Base-by-base conservation (phyloP, 2,113 vertebrate species). In the Saccopteryx leptura region DNA sequence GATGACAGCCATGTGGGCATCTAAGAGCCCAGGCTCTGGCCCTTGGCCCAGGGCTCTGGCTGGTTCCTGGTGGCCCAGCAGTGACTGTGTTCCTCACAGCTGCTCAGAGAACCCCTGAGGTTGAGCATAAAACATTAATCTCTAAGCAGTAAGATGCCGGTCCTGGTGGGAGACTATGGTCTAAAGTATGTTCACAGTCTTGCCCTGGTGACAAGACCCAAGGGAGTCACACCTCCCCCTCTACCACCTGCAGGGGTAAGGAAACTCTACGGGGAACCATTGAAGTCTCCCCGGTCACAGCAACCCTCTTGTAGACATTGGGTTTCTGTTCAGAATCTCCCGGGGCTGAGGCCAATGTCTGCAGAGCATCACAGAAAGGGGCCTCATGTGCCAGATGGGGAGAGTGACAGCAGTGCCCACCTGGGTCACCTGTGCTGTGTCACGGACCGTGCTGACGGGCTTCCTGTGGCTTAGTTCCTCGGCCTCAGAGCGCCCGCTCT, bases 101-200 rank as follows among this genome's bases (percentile, higher is more conserved):
- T 21, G 23, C 65, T 93, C 75, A 95, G 52, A 83, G 75, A 93
- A 23, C 65, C 96, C 95, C 93, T 80, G 94, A 90, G 86, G 97
- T 66, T 56, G 79, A 61, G 39, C 79, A 97, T 97, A 60, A 96
- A 94, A 93, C 83, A 96, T 69, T 93, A 28, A 88, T 94, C 63
- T 90, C 74, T 58, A 31, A 85, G 78, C 14, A 71, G 23, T 52
- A 26, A 82, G 85, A 74, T 0, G 1, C 24, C 33, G 78, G 95
- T 78, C 33, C 79, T 54, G 9, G 75, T 0, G 0, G 88, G 87
- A 69, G n/a, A 75, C 91, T 88, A 69, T 48, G 68, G 31, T 78
- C 81, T 85, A 21, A 88, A 65, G 63, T n/a, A 12, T 60, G 17
- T 24, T 76, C 61, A 81, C 24, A 50, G 75, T 26, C 80, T 26